Percentiles rank a stretch among this genome's conserved stretches.
phyloP scores from a whole-genome alignment of 23 tunicate species.

The Diplosoma virens region DNA sequence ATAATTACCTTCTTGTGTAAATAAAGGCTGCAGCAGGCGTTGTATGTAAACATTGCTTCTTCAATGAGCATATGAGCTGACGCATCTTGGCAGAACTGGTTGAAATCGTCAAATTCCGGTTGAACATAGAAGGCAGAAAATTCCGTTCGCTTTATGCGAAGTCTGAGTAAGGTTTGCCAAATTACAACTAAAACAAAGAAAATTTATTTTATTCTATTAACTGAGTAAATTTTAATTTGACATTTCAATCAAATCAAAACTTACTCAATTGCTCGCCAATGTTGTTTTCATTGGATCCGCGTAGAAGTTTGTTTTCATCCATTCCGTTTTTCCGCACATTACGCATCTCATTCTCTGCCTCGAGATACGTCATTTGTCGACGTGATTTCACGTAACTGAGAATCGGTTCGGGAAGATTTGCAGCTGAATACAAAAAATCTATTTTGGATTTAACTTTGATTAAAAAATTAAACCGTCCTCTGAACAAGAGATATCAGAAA shows the following conservation, averaged over 20 bases:
- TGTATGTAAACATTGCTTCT: constrained; percentile 79
- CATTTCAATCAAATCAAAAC: background rate
- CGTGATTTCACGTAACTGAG: constrained; percentile 33
- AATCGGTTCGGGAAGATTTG: constrained; percentile 39
- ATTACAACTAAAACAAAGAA: constrained; percentile 27
- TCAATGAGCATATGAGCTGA: constrained; percentile 76
- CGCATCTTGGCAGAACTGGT: constrained; percentile 43
- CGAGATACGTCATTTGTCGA: constrained; percentile 35
- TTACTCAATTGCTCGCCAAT: constrained; percentile 21
- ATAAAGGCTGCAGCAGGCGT: constrained; percentile 31
- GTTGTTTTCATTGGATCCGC: background rate
- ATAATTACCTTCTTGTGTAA: background rate
- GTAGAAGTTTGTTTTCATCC: background rate
- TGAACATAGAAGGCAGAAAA: constrained; percentile 15
- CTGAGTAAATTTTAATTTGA: too few relatives aligned
- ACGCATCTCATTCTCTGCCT: constrained; percentile 47
- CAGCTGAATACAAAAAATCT: too few relatives aligned
- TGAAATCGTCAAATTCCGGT: constrained; percentile 8
- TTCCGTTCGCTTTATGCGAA: constrained; percentile 34
- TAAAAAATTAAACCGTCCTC: too few relatives aligned
- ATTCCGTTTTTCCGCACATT: constrained; percentile 12
- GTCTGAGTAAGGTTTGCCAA: constrained; percentile 39
- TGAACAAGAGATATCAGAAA: too few relatives aligned
- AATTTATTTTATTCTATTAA: too few relatives aligned
- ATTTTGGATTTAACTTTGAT: too few relatives aligned